phyloP scores from a whole-genome alignment of 2,797 vertebrate genomes.

The Sandelia bainsii region DNA sequence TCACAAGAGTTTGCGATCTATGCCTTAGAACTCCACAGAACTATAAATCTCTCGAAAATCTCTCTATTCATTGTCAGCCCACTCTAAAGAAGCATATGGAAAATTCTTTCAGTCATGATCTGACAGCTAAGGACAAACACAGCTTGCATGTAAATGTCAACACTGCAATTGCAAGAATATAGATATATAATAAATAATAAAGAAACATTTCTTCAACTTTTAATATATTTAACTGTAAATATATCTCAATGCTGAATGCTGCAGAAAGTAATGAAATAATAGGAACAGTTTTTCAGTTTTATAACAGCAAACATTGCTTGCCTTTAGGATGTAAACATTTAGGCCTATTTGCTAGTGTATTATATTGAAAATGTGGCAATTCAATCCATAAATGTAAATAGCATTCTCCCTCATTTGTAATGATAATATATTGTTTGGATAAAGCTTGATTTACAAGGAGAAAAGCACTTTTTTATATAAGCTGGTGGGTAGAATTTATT shows the following conservation, averaged over 20 bases:
- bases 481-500: constrained; percentile 83
- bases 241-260: constrained; percentile 4
- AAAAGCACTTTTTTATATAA: constrained; percentile 65
- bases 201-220: constrained; percentile 17
- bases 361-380: constrained; percentile 69
- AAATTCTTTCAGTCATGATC: constrained; percentile 49
- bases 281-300: constrained; percentile 1
- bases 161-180: constrained; percentile 7
- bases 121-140: constrained; percentile 48
- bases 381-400: constrained; percentile 87
- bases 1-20: constrained; percentile 79
- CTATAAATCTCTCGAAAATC: constrained; percentile 82
- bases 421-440: constrained; percentile 85
- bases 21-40: constrained; percentile 76
- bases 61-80: constrained; percentile 79
- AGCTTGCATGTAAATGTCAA: constrained; percentile 37
- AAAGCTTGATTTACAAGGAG: constrained; percentile 71
- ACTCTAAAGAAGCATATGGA: constrained; percentile 57
- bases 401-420: constrained; percentile 77
- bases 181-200: constrained; percentile 13
- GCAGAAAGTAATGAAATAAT: constrained; percentile 8
- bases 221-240: constrained; percentile 22
- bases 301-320: constrained; percentile 21
- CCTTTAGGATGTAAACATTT: constrained; percentile 43
- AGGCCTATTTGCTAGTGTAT: constrained; percentile 31